phyloP scores from a whole-genome alignment of 2,888 invertebrate species.

The Morpho deidamia region DNA sequence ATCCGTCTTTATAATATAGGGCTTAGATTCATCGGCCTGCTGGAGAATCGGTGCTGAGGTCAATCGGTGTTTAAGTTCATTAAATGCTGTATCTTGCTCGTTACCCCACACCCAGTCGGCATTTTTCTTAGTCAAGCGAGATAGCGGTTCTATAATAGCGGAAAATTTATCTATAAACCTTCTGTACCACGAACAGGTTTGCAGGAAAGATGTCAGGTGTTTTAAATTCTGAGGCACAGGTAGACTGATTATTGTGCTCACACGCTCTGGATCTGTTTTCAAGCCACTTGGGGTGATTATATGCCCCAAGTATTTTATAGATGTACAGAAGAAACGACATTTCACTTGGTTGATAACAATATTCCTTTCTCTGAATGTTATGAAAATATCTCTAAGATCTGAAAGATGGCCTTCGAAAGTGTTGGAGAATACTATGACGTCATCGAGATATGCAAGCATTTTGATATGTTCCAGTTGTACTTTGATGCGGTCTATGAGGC shows the following conservation, averaged over 20 bases:
- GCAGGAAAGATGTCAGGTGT: neutral
- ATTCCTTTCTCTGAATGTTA: too few species aligned
- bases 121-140: neutral
- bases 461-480: too few species aligned
- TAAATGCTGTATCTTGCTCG: neutral
- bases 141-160: neutral
- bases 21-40: slow-evolving; percentile 36
- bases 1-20: too few species aligned
- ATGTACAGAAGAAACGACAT: too few species aligned
- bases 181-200: neutral
- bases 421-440: too few species aligned
- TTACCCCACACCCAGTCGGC: neutral
- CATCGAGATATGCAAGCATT: too few species aligned
- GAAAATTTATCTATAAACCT: neutral
- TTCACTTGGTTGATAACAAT: too few species aligned
- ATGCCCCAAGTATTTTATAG: too few species aligned
- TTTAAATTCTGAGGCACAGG: neutral
- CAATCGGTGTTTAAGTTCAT: neutral
- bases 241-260: too few species aligned
- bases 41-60: slow-evolving; percentile 42
- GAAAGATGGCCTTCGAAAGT: too few species aligned
- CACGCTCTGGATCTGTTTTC: neutral
- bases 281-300: slow-evolving; percentile 21
- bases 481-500: slow-evolving; percentile 27
- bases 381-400: too few species aligned